phyloP scores from a whole-genome alignment of 2,797 vertebrate species.

The Ctenochaetus hawaiiensis region DNA sequence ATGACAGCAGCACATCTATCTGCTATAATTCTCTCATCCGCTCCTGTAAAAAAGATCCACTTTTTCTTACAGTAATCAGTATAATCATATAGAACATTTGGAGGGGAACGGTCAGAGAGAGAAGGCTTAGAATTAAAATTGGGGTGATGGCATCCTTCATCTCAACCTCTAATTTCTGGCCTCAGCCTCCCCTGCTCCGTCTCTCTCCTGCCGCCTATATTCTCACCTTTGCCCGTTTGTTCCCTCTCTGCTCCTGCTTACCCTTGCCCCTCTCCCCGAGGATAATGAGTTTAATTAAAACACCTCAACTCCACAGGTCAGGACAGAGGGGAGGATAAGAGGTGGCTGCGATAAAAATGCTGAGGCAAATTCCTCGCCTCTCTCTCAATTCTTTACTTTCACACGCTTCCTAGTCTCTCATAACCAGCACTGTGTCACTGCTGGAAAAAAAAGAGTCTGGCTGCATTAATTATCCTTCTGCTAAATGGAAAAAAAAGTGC shows the following conservation, averaged over 20 bases:
- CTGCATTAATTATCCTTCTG: no score
- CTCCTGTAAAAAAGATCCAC: background rate
- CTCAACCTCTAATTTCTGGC: conserved; percentile 4
- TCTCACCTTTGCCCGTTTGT: conserved; percentile 26
- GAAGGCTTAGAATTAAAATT: conserved; percentile 3
- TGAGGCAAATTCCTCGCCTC: conserved; percentile 15
- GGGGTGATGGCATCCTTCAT: conserved; percentile 10
- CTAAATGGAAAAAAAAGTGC: no score
- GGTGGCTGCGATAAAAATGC: conserved; percentile 34
- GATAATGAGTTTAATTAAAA: conserved; percentile 72
- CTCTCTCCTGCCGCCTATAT: conserved; percentile 3
- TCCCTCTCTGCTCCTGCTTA: conserved; percentile 30
- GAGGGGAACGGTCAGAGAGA: background rate
- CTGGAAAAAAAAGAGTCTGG: no score
- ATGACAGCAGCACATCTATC: background rate
- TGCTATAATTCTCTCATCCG: conserved; percentile 4
- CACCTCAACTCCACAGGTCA: conserved; percentile 49
- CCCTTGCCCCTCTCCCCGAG: conserved; percentile 25
- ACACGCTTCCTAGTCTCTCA: no score
- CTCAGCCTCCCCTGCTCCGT: background rate
- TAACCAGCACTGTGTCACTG: no score
- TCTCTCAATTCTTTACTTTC: conserved; percentile 20
- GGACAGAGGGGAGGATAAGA: conserved; percentile 28
- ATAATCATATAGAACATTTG: background rate
- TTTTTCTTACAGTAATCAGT: background rate